Conservation (phyloP, 2,888 invertebrate genomes). For the Marasmarcha lunaedactyla region DNA sequence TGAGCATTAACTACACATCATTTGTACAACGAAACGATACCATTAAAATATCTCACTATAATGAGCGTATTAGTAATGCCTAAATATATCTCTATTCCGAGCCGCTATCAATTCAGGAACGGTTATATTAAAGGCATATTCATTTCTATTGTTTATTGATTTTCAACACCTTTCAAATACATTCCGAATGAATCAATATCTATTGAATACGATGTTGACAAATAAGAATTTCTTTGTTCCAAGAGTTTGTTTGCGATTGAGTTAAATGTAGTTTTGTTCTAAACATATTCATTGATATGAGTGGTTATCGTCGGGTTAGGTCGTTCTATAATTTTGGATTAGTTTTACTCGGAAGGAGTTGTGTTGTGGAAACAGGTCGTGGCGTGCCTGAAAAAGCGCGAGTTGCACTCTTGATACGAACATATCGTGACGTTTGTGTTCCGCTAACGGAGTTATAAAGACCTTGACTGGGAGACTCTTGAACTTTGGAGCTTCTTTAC, state of each 20-base stretch:
- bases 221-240: too few relatives aligned
- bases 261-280: too few relatives aligned
- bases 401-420: slow-evolving; percentile 7
- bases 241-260: too few relatives aligned
- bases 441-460: slow-evolving; percentile 55
- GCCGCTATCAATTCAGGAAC: neutral
- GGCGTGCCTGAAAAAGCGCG: slow-evolving; percentile 11
- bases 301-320: too few relatives aligned
- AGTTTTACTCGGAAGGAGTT: neutral
- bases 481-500: slow-evolving; percentile 34
- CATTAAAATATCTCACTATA: slow-evolving; percentile 8
- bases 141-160: neutral
- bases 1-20: neutral
- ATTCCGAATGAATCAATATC: too few relatives aligned
- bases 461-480: slow-evolving; percentile 46
- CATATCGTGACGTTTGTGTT: slow-evolving; percentile 53
- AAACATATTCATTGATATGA: too few relatives aligned
- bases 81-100: neutral
- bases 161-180: neutral
- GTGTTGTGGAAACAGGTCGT: neutral
- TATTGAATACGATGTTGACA: too few relatives aligned
- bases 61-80: slow-evolving; percentile 5
- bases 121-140: neutral
- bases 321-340: neutral
- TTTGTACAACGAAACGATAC: neutral